These are phyloP conservation scores for Coptotermes formosanus DNA, from an alignment of 1,140 invertebrate genomes.

Conservation along the genomic window DNA sequence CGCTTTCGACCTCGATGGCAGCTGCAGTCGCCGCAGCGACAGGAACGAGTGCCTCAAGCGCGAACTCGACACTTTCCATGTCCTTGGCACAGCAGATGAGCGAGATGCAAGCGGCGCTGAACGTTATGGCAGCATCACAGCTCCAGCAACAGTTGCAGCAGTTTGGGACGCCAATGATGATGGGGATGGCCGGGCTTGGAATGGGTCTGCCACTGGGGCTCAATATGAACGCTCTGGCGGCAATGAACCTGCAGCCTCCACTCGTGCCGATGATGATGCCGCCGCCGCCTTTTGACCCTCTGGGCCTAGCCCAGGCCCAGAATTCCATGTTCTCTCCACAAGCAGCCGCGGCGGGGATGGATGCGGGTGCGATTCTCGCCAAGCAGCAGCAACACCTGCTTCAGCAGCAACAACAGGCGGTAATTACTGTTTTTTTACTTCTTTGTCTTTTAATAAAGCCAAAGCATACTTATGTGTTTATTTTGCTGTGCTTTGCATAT, in stretches of 20 bases:
- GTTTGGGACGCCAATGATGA: conserved; percentile 75
- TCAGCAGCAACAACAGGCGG: conserved; percentile 66
- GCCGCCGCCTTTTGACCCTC: conserved; percentile 69
- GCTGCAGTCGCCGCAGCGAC: conserved; percentile 28
- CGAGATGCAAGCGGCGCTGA: conserved; percentile 82
- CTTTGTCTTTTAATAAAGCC: too few species aligned
- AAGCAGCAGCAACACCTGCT: conserved; percentile 68
- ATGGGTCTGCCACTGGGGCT: conserved; percentile 82
- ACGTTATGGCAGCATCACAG: conserved; percentile 76
- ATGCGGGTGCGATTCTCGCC: conserved; percentile 51
- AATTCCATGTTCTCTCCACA: conserved; percentile 43
- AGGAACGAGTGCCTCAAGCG: neutral
- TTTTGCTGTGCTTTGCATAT: too few species aligned
- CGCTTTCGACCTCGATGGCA: conserved; percentile 39
- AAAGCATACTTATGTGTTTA: too few species aligned
- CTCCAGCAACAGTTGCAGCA: conserved; percentile 78
- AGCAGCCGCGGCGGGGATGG: conserved; percentile 38
- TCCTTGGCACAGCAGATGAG: conserved; percentile 75
- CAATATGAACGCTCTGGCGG: conserved; percentile 77
- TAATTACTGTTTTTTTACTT: conserved; percentile 30
- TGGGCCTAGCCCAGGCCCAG: conserved; percentile 46
- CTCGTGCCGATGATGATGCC: conserved; percentile 89
- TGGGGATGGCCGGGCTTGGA: conserved; percentile 59
- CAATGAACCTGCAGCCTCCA: conserved; percentile 84
- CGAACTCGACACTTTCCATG: conserved; percentile 47